Evolutionary conservation across 2,113 vertebrate genomes (phyloP).

Genomic region (Microtus pennsylvanicus): DNA sequence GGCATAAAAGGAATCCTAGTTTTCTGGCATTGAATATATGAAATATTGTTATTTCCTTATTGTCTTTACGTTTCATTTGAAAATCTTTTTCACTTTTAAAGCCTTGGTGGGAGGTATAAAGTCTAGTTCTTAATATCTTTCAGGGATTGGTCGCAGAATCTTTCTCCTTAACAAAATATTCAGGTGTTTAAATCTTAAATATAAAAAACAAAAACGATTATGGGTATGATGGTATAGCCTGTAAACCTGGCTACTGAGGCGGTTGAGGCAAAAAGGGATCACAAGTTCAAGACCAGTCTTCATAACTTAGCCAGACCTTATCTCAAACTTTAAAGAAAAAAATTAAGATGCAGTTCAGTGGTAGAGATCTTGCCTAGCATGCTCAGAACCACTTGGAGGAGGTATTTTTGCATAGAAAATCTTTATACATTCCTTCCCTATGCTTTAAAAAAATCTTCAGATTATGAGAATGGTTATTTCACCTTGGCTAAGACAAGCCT

Average conservation of each 20-base stretch:
- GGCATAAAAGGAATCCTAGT: not conserved
- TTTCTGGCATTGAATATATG: not conserved
- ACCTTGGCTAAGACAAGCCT: not conserved
- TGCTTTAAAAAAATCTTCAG: not conserved
- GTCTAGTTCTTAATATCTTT: not conserved
- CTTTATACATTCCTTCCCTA: not conserved
- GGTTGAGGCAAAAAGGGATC: not conserved
- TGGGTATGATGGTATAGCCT: not conserved
- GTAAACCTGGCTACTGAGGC: not conserved
- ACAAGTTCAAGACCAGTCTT: not conserved
- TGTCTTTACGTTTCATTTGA: constrained; percentile 52
- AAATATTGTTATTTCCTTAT: constrained; percentile 18
- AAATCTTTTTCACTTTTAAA: not conserved
- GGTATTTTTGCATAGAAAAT: not conserved
- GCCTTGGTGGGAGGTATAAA: not conserved
- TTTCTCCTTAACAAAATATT: not conserved
- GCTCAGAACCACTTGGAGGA: not conserved
- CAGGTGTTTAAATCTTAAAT: not conserved
- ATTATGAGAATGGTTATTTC: not conserved
- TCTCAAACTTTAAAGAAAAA: not conserved
- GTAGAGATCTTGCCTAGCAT: not conserved
- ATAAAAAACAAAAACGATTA: not conserved
- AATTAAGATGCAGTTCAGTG: not conserved
- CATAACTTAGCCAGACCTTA: not conserved
- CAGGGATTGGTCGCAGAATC: not conserved